Evolutionary conservation across 2,797 vertebrate species (phyloP).

Genomic region (Enteromius afrohamiltoni): DNA sequence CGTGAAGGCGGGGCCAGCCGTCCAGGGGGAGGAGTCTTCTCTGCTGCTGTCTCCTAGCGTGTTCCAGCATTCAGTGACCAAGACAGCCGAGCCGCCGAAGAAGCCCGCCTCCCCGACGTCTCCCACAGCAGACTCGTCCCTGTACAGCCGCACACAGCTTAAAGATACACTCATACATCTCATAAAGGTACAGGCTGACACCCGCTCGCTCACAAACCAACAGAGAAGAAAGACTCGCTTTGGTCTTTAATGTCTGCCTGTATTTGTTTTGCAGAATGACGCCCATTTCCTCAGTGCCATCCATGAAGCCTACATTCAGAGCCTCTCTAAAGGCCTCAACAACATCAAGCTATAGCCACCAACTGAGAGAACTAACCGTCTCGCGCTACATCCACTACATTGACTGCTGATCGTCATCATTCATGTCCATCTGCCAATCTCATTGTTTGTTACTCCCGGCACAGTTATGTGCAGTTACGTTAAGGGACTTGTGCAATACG

Average conservation of each 20-base stretch:
- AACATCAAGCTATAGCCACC: constrained; percentile 84
- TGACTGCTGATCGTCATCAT: no score
- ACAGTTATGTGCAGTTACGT: not conserved
- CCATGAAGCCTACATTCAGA: constrained; percentile 92
- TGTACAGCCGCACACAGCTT: constrained; percentile 88
- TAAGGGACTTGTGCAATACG: constrained; percentile 20
- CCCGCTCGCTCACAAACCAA: not conserved
- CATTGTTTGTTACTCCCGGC: not conserved
- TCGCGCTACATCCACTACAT: not conserved
- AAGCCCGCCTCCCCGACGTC: constrained; percentile 77
- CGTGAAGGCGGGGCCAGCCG: constrained; percentile 76
- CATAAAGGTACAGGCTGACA: constrained; percentile 77
- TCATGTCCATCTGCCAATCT: not conserved
- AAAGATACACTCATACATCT: constrained; percentile 92
- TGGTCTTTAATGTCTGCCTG: not conserved
- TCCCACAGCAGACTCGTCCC: constrained; percentile 74
- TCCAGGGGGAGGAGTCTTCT: constrained; percentile 76
- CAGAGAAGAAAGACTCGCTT: not conserved
- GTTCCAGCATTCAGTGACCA: constrained; percentile 86
- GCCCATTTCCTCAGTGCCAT: constrained; percentile 89
- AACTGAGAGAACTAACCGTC: not conserved
- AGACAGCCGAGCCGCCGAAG: constrained; percentile 74
- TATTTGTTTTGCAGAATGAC: constrained; percentile 83
- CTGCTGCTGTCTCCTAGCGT: constrained; percentile 92
- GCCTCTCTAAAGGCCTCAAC: constrained; percentile 85